Conservation (phyloP, 2,888 invertebrate species). For the Parnassius apollo region DNA sequence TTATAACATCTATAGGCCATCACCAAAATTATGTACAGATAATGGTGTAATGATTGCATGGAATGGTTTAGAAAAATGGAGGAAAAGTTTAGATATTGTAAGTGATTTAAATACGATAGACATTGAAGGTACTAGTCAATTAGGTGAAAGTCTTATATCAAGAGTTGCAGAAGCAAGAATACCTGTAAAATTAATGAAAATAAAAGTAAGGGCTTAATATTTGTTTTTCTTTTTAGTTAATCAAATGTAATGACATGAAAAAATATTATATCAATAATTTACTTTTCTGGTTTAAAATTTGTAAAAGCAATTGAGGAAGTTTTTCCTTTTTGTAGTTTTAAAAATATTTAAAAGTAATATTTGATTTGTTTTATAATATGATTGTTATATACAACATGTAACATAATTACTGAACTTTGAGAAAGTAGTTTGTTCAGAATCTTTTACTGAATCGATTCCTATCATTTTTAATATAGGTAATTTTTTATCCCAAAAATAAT, state of each 20-base stretch:
- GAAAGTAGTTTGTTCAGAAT: no score
- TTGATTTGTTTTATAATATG: no score
- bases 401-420: no score
- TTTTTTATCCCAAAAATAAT: no score
- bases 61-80: constrained; percentile 95
- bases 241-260: no score
- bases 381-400: no score
- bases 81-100: constrained; percentile 70
- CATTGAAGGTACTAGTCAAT: constrained; percentile 81
- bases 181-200: constrained; percentile 60
- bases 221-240: background rate
- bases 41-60: constrained; percentile 99
- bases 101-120: constrained; percentile 83
- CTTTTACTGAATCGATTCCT: no score
- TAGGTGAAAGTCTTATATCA: constrained; percentile 83
- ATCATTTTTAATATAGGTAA: no score
- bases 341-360: no score
- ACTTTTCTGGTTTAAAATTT: no score
- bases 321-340: no score
- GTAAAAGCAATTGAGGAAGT: background rate
- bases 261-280: no score
- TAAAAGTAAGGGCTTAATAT: constrained; percentile 40
- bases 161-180: constrained; percentile 81
- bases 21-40: constrained; percentile 94
- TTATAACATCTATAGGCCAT: constrained; percentile 87